These are phyloP conservation scores for Herminia tarsipennalis DNA, from an alignment of 2,888 invertebrate genomes.

Conservation along the genomic window DNA sequence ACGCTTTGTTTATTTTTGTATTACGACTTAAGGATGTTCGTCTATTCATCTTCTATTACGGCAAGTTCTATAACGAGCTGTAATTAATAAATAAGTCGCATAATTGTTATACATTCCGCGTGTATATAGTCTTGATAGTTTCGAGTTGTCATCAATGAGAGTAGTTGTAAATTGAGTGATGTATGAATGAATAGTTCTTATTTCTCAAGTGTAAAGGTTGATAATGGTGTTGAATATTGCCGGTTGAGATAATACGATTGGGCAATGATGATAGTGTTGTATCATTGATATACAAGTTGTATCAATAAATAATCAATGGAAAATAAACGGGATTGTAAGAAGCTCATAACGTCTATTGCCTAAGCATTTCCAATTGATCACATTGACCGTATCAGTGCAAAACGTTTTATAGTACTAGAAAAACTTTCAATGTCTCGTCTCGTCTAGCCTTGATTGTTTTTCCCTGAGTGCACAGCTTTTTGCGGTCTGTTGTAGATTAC, in stretches of 20 bases:
- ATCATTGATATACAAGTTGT: no score
- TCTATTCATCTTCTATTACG: conserved; percentile 14
- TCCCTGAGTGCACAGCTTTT: conserved; percentile 1
- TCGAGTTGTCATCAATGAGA: conserved; percentile 49
- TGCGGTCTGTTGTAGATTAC: conserved; percentile 1
- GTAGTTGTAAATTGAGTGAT: conserved; percentile 29
- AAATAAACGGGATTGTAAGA: conserved; percentile 38
- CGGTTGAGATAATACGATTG: conserved; percentile 45
- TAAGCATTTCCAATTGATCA: not conserved
- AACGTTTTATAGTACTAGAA: not conserved
- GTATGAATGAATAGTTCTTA: conserved; percentile 32
- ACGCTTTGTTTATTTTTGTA: conserved; percentile 61
- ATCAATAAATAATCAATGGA: conserved; percentile 48
- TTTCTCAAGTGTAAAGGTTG: conserved; percentile 32
- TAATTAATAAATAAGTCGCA: conserved; percentile 31
- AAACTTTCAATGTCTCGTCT: conserved; percentile 3
- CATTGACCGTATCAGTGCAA: not conserved
- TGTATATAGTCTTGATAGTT: conserved; percentile 36
- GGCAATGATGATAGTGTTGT: conserved; percentile 43
- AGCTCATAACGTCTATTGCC: not conserved
- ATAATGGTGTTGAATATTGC: conserved; percentile 25
- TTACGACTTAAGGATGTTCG: conserved; percentile 16
- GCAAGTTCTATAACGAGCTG: conserved; percentile 7
- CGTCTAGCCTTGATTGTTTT: conserved; percentile 5
- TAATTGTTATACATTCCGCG: conserved; percentile 21